Base-by-base conservation (phyloP, 2,888 invertebrate species). In the Xanthorhoe spadicearia region DNA sequence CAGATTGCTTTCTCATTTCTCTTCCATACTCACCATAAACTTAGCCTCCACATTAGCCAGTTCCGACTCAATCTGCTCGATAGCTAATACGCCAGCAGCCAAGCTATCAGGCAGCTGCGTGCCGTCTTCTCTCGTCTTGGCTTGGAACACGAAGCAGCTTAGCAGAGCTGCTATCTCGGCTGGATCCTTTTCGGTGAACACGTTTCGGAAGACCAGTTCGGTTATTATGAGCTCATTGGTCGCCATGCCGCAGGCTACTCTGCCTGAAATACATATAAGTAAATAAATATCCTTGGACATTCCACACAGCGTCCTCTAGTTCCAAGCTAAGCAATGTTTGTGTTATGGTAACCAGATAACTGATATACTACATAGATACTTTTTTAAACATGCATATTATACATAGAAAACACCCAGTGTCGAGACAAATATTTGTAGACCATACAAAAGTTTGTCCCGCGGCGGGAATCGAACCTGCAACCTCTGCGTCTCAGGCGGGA, bases 161-260 rank as follows among this genome's bases (percentile, higher is more conserved):
- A 99, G 92, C 49, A 99, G 86, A 0, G 99, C 98, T 0, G 99
- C 99, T 53, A 99, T 98, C 90, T 99, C 99, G 0, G 97, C 96
- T 0, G 98, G 97, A 70, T 95, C 95, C 69, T 98, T 95, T 78
- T 97, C 96, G 0, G 97, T 97, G 73, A 99, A 95, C 59, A 97
- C 95, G 85, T 99, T 98, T 71, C 97, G 95, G 75, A 99, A 95
- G 46, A 99, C 96, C 53, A 99, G 90, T 85, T 99, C 99, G 0
- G 99, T 99, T 69, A 99, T 96, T 60, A 99, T 94, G 18, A 99
- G 92, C 85, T 98, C 99, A 79, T 97, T 97, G 75, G 93, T 92
- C 0, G 92, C 91, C 93, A 93, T 93, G 0, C 92, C 89, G 72
- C 93, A 93, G 0, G 93, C 93, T 0, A 93, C 93, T 52, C 92